Evolutionary conservation across 2,797 vertebrate species (phyloP), one percentile per base, ranked within the genome.

Genomic region (Vireo griseus): DNA sequence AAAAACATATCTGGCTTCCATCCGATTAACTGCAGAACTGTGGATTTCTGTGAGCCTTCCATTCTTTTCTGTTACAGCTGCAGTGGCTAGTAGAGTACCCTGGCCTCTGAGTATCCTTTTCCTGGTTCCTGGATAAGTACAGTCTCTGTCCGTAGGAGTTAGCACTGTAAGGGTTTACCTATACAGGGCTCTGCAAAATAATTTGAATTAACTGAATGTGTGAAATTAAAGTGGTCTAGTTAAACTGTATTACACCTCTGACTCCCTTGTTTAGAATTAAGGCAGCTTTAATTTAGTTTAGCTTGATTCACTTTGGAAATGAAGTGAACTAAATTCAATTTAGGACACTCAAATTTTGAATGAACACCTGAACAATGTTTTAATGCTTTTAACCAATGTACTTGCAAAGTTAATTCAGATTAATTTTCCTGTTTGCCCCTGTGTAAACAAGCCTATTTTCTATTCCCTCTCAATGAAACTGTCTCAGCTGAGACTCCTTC

Each of bases 281-380:
- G 67, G 74, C 81, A 84, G 61, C 90, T 96, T 96, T 95, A 94
- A 94, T 96, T 92, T 94, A 88, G 93, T 95, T 91, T 88, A 91
- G 50, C 62, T 94, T 92, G 92, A 94, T 95, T 95, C 95, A 91
- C 79, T 95, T 95, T 55, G 76, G 90, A 95, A 95, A 96, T 94
- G 54, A 77, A 96, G 89, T 91, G 76, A 95, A 80, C 87, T 90
- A 69, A 95, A 95, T 95, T 90, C 90, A 96, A 94, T 96, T 94
- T 95, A 86, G 79, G 69, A 94, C 68, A 22, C 65, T 91, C 47
- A 72, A 26, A 91, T 93, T 94, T 94, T 93, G 94, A 95, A 95
- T 79, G 84, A 93, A 71, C 85, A 90, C 74, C 90, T 20, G 16
- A 95, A 91, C 90, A 88, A 65, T 83, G 58, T 94, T 95, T 92